A percentile compares a stretch with the other conserved stretches of the same genome.
These are phyloP conservation scores for Rhagophthalmus giganteus DNA, from an alignment of 2,888 invertebrate species.

Conservation along the genomic window DNA sequence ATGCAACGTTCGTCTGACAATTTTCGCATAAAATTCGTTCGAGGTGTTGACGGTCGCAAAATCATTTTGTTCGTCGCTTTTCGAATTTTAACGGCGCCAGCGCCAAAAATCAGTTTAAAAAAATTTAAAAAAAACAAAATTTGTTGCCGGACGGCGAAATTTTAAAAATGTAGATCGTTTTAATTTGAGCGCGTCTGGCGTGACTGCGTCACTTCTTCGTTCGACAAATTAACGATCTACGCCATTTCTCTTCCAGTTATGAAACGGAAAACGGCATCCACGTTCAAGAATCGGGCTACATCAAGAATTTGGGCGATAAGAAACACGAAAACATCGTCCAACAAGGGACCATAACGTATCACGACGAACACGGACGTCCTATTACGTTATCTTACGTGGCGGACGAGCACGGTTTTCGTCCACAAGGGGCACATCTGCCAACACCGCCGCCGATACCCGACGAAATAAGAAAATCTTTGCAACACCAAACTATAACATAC, in stretches of 20 bases:
- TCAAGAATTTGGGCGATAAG: constrained; percentile 70
- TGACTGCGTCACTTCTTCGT: too few relatives aligned
- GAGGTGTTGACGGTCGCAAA: too few relatives aligned
- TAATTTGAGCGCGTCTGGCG: too few relatives aligned
- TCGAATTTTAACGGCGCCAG: too few relatives aligned
- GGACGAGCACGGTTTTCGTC: constrained; percentile 69
- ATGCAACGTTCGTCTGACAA: too few relatives aligned
- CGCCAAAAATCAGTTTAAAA: too few relatives aligned
- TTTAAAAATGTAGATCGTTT: too few relatives aligned
- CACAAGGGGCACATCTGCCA: constrained; percentile 72
- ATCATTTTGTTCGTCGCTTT: too few relatives aligned
- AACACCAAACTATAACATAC: constrained; percentile 41
- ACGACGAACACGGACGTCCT: constrained; percentile 72
- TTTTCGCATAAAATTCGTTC: too few relatives aligned
- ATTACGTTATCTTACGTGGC: constrained; percentile 68
- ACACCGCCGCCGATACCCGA: constrained; percentile 81
- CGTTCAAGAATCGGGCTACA: constrained; percentile 70
- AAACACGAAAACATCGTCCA: constrained; percentile 69
- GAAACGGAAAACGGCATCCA: constrained; percentile 76
- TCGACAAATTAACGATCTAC: too few relatives aligned
- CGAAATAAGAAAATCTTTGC: constrained; percentile 69
- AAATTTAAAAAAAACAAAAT: too few relatives aligned
- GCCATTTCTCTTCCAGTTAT: constrained; percentile 59
- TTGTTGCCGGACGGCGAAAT: too few relatives aligned
- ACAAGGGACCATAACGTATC: constrained; percentile 71